Base-by-base conservation (phyloP, 64 coral and sea anemone genomes). In the Actinia equina region DNA sequence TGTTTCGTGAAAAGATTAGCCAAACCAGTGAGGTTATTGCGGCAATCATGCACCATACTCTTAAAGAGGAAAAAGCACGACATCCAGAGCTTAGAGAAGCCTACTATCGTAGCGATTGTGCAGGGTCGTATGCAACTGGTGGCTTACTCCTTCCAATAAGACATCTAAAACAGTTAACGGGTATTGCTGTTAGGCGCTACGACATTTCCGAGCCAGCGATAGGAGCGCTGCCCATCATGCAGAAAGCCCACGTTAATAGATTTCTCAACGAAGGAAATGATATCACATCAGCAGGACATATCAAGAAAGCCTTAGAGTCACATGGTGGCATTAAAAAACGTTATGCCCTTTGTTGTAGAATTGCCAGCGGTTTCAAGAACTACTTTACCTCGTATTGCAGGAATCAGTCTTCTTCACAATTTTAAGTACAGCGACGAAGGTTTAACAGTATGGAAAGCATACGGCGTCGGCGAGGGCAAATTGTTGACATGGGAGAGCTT, bases 291-390 rank as follows among this genome's bases (percentile, higher is more conserved):
- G 80, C 80, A 9, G 15, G 18, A 56, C 80, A 83, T 16, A 56
- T 83, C 45, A 83, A 83, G 26, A 83, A 55, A 83, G 80, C 80
- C 44, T 83, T 83, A 26, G 80, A 83, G 49, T 11, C 49, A n/a
- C 80, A 83, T 51, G 80, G 80, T 10, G 46, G 80, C 17, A 26
- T 83, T 43, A 19, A 56, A 37, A 83, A 55, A 14, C 41, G 80
- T 83, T 55, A 27, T 83, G 7, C 80, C 80, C 20, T 83, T 23
- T 83, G 80, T 83, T 19, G 80, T 83, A 56, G 80, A 54, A 27
- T 23, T 53, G 19, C 80, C 49, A 54, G 80, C 7, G 16, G 18
- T 26, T 10, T 37, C n/a, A 16, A 27, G n/a, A 17, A 4, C 16
- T 46, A 23, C 80, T 23, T 8, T 65, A 20, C 62, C 62, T 3